Evolutionary conservation across 2,888 invertebrate species (phyloP), one percentile per base, ranked within the genome.

Genomic region (Callimorpha dominula): DNA sequence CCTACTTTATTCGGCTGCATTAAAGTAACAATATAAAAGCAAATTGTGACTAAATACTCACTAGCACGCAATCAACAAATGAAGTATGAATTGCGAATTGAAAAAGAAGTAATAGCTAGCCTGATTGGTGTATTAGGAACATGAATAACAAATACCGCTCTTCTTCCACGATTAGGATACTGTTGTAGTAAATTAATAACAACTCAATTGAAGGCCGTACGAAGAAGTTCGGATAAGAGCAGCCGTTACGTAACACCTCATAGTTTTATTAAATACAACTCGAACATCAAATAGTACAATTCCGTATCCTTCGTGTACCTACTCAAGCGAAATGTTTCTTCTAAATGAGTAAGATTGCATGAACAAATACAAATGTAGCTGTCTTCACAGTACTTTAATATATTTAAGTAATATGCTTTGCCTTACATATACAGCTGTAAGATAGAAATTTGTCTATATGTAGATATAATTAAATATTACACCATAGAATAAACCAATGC

Each of bases 401-500:
- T 31, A 7, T 46, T n/a, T 11, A 17, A 17, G 2, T 65, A 40
- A 50, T 65, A 20, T 57, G 46, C 46, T 60, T 68, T 40, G 15
- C 31, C 43, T 43, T 7, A 43, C 42, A 17, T 54, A n/a, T 31
- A 17, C 66, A 71, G 74, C 80, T 81, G 76, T 80, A 78, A 78
- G 40, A 70, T 75, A 71, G 65, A 66, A 70, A 78, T 31, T 65
- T 70, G 71, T 76, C 70, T 80, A 57, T 74, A 74, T 69, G 70
- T 82, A 83, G 69, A 75, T 77, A 78, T 78, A 76, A 79, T 73
- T 76, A 76, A 73, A 65, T 68, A 73, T 66, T 64, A 77, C 40
- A 63, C 20, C 40, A 73, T 69, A 74, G 60, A 68, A 49, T 75
- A 66, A 65, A 66, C 7, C 49, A 76, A 82, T 78, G 89, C 90